Evolutionary conservation across 35 echinoderm and acorn worm species (phyloP).

Genomic region (Heliocidaris erythrogramma): DNA sequence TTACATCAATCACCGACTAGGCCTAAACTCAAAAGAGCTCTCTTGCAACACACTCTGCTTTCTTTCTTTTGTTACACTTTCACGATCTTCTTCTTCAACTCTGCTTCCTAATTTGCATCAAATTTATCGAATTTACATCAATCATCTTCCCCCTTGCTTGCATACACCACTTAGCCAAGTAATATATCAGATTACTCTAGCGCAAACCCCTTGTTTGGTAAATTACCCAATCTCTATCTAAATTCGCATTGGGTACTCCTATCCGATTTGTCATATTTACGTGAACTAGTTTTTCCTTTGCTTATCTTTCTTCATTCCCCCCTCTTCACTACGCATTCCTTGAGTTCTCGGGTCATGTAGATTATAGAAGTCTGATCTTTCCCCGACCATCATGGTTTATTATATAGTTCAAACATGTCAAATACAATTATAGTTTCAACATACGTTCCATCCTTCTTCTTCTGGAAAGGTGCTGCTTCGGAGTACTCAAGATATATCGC

Average conservation of each 20-base stretch:
- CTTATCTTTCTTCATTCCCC: not conserved
- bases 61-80: not conserved
- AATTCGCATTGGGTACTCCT: not conserved
- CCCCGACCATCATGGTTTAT: not conserved
- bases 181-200: not conserved
- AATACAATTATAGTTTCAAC: too few relatives aligned
- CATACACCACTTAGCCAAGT: not conserved
- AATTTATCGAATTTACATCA: conserved; percentile 13
- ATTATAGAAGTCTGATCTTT: not conserved
- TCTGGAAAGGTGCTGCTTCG: too few relatives aligned
- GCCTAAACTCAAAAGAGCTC: not conserved
- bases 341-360: not conserved
- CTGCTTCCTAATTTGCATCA: not conserved
- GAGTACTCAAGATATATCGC: too few relatives aligned
- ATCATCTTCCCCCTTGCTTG: not conserved
- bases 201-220: not conserved
- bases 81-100: not conserved
- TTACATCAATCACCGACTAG: not conserved
- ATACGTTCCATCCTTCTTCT: too few relatives aligned
- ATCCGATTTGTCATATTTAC: not conserved
- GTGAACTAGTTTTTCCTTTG: not conserved
- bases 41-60: not conserved
- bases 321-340: not conserved
- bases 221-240: not conserved
- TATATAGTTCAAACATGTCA: not conserved